These are phyloP conservation scores for Seriola aureovittata DNA, from an alignment of 2,113 vertebrate genomes.

Conservation along the genomic window DNA sequence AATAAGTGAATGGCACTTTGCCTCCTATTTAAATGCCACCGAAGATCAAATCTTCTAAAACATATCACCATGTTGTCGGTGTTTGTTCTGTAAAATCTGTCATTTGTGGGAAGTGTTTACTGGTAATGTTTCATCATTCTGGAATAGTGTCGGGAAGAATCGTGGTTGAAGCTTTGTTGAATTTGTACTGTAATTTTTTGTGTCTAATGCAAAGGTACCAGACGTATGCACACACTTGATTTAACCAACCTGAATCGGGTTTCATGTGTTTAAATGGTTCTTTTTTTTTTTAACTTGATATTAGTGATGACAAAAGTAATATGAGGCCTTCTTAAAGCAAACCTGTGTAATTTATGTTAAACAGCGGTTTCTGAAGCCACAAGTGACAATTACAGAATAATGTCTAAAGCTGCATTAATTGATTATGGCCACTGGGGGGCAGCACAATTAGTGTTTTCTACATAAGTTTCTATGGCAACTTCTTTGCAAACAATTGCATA, in stretches of 20 bases:
- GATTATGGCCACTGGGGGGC: too few relatives aligned
- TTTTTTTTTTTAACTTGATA: conserved; percentile 12
- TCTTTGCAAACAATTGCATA: neutral
- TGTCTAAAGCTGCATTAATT: neutral
- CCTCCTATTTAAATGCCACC: neutral
- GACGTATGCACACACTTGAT: conserved; percentile 6
- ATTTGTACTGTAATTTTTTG: conserved; percentile 6
- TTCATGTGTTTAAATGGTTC: neutral
- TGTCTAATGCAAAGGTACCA: neutral
- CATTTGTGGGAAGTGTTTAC: conserved; percentile 37
- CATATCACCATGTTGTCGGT: conserved; percentile 29
- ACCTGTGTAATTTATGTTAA: neutral
- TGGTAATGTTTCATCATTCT: neutral
- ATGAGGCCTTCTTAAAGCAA: conserved; percentile 13
- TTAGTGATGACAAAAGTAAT: neutral
- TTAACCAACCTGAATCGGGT: neutral
- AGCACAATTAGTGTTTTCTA: too few relatives aligned
- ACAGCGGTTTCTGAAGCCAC: neutral
- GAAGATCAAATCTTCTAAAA: conserved; percentile 20
- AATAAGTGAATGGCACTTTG: conserved; percentile 2
- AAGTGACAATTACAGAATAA: neutral
- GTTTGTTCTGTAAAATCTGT: neutral
- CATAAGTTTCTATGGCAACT: too few relatives aligned
- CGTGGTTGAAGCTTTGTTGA: neutral
- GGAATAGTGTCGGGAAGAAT: neutral